A percentile compares a stretch with the other conserved stretches of the same genome.
Evolutionary conservation across 2,888 invertebrate genomes (phyloP).

Genomic region (Papilio gigon): DNA sequence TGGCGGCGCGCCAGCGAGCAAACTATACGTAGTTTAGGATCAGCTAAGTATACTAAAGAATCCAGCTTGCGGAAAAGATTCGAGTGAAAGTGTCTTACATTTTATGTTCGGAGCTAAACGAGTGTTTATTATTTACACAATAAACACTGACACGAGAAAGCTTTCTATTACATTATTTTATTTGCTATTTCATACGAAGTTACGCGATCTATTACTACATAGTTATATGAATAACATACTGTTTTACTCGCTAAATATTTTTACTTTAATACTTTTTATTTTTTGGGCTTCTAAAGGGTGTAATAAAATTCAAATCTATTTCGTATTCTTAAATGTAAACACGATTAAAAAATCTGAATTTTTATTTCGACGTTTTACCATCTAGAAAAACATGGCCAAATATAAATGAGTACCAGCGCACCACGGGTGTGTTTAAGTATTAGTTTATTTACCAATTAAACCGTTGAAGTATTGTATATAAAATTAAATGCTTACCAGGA

Average conservation of each 20-base stretch:
- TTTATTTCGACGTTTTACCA: not conserved
- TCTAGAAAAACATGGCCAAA: not conserved
- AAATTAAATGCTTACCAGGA: constrained; percentile 68
- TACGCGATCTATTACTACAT: not conserved
- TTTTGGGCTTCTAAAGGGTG: not conserved
- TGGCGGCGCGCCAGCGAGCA: constrained; percentile 32
- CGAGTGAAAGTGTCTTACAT: constrained; percentile 29
- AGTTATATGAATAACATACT: not conserved
- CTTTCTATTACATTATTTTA: constrained; percentile 28
- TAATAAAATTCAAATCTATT: not conserved
- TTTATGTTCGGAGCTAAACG: constrained; percentile 31
- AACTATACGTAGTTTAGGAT: constrained; percentile 35
- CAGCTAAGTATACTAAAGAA: constrained; percentile 29
- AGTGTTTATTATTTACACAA: constrained; percentile 37
- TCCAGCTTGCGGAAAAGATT: constrained; percentile 31
- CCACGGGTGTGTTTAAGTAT: not conserved
- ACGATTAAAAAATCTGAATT: not conserved
- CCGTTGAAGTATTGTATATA: not conserved
- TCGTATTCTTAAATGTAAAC: not conserved
- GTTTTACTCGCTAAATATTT: not conserved
- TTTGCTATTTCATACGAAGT: not conserved
- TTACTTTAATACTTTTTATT: not conserved
- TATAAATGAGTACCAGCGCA: too few species aligned
- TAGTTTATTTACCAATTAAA: not conserved
- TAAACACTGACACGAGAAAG: constrained; percentile 33